A percentile compares a stretch with the other conserved stretches of the same genome.
Conservation (phyloP, 2,113 vertebrate genomes). For the Saccopteryx bilineata region DNA sequence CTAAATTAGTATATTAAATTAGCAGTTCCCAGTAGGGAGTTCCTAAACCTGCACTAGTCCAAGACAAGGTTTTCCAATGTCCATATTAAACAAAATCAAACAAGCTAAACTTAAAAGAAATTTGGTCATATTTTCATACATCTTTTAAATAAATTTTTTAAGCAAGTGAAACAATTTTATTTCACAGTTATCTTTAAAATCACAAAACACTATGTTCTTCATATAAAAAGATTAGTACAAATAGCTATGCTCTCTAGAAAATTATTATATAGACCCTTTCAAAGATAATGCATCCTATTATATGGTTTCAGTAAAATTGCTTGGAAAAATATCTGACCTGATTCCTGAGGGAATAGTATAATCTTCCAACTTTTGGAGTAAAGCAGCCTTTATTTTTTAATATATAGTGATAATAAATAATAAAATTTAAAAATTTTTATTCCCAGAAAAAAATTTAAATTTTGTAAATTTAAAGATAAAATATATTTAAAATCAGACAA, state of each 20-base stretch:
- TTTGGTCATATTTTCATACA: background rate
- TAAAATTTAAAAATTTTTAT: background rate
- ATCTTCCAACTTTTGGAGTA: background rate
- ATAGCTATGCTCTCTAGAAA: constrained; percentile 85
- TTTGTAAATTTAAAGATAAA: constrained; percentile 29
- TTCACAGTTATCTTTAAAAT: constrained; percentile 85
- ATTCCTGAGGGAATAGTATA: constrained; percentile 57
- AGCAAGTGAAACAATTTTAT: constrained; percentile 84
- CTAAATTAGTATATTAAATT: constrained; percentile 9
- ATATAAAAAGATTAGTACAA: constrained; percentile 87
- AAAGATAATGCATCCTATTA: constrained; percentile 80
- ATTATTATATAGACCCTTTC: constrained; percentile 81
- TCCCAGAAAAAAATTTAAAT: background rate
- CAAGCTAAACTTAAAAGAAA: background rate
- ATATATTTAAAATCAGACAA: background rate
- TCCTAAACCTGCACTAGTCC: background rate
- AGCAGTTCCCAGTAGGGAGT: background rate
- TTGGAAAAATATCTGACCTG: constrained; percentile 72
- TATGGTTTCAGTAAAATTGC: constrained; percentile 72
- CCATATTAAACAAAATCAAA: background rate
- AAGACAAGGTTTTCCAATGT: background rate
- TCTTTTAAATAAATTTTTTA: background rate
- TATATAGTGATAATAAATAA: background rate
- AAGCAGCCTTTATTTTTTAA: background rate
- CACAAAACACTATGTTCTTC: constrained; percentile 85